phyloP scores from a whole-genome alignment of 2,797 vertebrate genomes.

The Odontamblyopus lacepedii region DNA sequence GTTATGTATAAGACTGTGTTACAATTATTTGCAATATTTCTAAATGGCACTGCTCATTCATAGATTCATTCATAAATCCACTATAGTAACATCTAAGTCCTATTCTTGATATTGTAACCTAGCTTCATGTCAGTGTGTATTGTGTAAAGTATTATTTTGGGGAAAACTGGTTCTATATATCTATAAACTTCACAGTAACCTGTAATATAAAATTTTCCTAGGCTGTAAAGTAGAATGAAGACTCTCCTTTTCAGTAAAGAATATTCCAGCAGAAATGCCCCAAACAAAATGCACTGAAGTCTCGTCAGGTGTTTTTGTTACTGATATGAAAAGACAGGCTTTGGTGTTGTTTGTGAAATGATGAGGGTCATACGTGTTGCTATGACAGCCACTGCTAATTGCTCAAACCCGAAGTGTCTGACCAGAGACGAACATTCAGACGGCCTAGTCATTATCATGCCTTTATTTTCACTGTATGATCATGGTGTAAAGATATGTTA shows the following conservation, averaged over 20 bases:
- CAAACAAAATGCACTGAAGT: constrained; percentile 1
- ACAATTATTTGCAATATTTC: no score
- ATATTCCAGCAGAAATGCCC: background rate
- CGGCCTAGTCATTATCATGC: background rate
- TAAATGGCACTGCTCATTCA: no score
- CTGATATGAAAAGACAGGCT: constrained; percentile 28
- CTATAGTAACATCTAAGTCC: no score
- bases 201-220: no score
- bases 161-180: background rate
- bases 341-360: constrained; percentile 41
- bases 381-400: constrained; percentile 59
- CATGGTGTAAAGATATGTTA: background rate
- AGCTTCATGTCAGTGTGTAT: background rate
- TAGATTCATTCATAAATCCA: no score
- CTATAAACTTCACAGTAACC: background rate
- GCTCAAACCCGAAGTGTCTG: constrained; percentile 30
- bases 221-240: background rate
- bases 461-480: background rate
- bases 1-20: no score
- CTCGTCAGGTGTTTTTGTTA: constrained; percentile 27
- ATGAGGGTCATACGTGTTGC: constrained; percentile 57
- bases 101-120: background rate
- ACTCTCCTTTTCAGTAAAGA: background rate
- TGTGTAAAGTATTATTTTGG: background rate
- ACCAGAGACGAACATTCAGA: constrained; percentile 36